Evolutionary conservation across 1,140 invertebrate genomes (phyloP).

Genomic region (Solenopsis invicta): DNA sequence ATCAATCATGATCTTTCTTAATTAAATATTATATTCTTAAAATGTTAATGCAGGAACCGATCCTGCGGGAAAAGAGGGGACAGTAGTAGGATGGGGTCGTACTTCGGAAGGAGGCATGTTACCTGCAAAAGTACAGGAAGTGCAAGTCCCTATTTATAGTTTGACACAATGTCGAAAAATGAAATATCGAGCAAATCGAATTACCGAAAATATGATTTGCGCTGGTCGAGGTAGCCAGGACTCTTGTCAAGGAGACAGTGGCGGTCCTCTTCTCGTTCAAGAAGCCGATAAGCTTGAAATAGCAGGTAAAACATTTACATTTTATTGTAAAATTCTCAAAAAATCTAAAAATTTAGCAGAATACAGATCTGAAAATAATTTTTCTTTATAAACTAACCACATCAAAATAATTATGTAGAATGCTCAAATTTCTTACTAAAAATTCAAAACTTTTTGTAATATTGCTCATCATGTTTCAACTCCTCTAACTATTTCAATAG

Average conservation of each 20-base stretch:
- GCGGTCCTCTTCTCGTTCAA: constrained; percentile 92
- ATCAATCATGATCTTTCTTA: background rate
- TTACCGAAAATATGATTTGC: constrained; percentile 94
- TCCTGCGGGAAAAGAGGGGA: constrained; percentile 91
- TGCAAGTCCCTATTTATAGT: constrained; percentile 94
- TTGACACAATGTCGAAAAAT: constrained; percentile 92
- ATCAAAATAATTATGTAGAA: too few species aligned
- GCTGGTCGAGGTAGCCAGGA: constrained; percentile 93
- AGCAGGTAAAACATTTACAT: constrained; percentile 87
- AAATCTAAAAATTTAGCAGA: too few species aligned
- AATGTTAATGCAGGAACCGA: constrained; percentile 87
- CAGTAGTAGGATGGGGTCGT: constrained; percentile 94
- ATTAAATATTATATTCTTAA: background rate
- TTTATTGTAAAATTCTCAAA: too few species aligned
- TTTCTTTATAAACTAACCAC: too few species aligned
- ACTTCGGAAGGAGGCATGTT: constrained; percentile 93
- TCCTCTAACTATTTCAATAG: too few species aligned
- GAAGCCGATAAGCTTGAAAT: constrained; percentile 92
- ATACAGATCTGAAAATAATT: too few species aligned
- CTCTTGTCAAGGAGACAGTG: constrained; percentile 94
- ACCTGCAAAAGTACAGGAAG: constrained; percentile 93
- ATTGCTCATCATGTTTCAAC: too few species aligned
- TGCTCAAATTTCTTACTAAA: too few species aligned
- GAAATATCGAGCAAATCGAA: constrained; percentile 93
- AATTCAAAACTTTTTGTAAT: too few species aligned